phyloP scores from a whole-genome alignment of 2,797 vertebrate genomes.

The Xenopus petersii region DNA sequence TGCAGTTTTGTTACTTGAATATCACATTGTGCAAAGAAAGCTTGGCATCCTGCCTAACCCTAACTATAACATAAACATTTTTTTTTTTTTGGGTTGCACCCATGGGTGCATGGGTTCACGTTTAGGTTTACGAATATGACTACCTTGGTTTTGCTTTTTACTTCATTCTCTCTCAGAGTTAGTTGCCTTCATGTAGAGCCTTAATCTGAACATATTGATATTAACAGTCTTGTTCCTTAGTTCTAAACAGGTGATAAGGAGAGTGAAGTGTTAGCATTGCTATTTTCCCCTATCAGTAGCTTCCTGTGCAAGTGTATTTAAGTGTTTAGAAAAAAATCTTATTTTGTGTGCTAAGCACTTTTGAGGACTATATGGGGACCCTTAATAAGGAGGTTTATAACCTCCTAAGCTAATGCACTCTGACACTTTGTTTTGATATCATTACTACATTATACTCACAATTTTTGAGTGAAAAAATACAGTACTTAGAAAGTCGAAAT shows the following conservation, averaged over 20 bases:
- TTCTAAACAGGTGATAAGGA: conserved; percentile 49
- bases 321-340: conserved; percentile 67
- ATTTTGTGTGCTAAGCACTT: conserved; percentile 98
- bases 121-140: background rate
- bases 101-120: no score
- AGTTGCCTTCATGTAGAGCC: conserved; percentile 21
- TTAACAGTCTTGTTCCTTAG: conserved; percentile 41
- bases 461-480: conserved; percentile 99
- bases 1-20: no score
- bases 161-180: conserved; percentile 6
- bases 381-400: conserved; percentile 94
- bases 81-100: no score
- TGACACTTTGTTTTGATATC: conserved; percentile 99
- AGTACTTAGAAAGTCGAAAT: conserved; percentile 99
- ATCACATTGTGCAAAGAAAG: no score
- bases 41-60: no score
- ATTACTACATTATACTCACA: conserved; percentile 99
- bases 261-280: conserved; percentile 60
- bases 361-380: conserved; percentile 80
- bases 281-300: conserved; percentile 61
- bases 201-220: conserved; percentile 39
- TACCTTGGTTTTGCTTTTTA: conserved; percentile 2
- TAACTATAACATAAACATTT: no score
- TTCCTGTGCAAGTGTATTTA: conserved; percentile 63
- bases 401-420: conserved; percentile 93